Base-by-base conservation (phyloP, 2,113 vertebrate genomes). In the Amazona guildingii region DNA sequence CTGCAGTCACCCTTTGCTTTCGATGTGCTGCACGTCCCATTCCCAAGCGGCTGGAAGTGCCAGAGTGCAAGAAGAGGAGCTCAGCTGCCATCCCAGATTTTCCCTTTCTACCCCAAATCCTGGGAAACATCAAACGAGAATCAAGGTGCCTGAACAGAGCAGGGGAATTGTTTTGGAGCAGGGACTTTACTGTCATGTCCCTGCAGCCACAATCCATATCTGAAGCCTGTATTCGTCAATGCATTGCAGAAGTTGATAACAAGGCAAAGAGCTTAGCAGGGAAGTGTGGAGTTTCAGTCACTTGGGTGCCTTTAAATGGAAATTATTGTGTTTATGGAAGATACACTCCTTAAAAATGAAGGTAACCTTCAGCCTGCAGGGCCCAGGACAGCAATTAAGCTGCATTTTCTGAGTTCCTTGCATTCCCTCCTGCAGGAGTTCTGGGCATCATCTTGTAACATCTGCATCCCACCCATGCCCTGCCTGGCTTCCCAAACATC, bases 291-390 rank as follows among this genome's bases (percentile, higher is more conserved):
- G 64, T 90, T 92, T 73, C 46, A 55, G 57, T 44, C 86, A 37
- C 44, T 95, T 20, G 77, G 28, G 52, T 88, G 62, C 54, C 62
- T 95, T 95, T 92, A 94, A 86, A 54, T 95, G 62, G 86, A 88
- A 92, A 79, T 81, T 61, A 6, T 67, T 92, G 77, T 92, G 39
- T 86, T 96, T 86, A 55, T 91, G 69, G 46, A 94, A 90, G 83
- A 82, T 93, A 95, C 95, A 93, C 95, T 90, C 95, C 95, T 95
- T 93, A 93, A 94, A 96, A 94, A 78, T 68, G 63, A 92, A 88
- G 90, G 86, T 91, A 88, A 90, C 57, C 86, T 96, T 74, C 80
- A 95, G 52, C 55, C 74, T 82, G 29, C 28, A 21, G 55, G 83
- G 44, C 93, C 73, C 94, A 88, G 88, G 52, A 44, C 57, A 92